Evolutionary conservation across 2,797 vertebrate species (phyloP), one percentile per base, ranked within the genome.

Genomic region (Selene dorsalis): DNA sequence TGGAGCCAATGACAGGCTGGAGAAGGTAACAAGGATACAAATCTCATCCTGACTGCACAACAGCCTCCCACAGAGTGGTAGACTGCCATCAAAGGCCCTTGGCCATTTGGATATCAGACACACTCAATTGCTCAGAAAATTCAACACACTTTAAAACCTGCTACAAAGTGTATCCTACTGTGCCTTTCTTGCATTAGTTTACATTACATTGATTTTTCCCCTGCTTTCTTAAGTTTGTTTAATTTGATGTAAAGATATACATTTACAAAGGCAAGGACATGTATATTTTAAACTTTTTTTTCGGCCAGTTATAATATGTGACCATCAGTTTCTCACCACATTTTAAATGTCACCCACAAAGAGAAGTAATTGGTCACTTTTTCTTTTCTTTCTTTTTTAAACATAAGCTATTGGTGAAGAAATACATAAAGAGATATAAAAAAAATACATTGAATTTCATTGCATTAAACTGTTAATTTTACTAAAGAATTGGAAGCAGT

Each of bases 1-100:
- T 92, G 84, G 92, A 95, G 64, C 98, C 97, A 0, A 91, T 98
- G 84, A 92, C 80, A 20, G 96, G 96, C 75, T 99, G 98, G 98
- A 97, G 96, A 93, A 95, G 97, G 98, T 99, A 96, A 95, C 85
- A 75, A 66, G 13, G 32, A 64, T 61, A 75, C 82, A 68, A 13
- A 79, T 68, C 48, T 22, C 9, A 47, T 63, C 50, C 52, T 32
- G 47, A 50, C 24, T 35, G 67, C 78, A 69, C 30, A 38, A 39
- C 47, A 30, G 16, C 3, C 6, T 32, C 32, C 28, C 53, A 24
- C 13, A 9, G 38, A 63, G 38, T 55, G 16, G 38, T 35, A 48
- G 4, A 17, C 64, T 38, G 45, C 17, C 61, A 55, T 30, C 48
- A 47, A 1, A 62, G 16, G 12, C 28, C 41, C 4, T 20, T 20